A percentile compares a stretch with the other conserved stretches of the same genome.
Conservation (phyloP, 2,888 invertebrate species). For the Drosophila subquinaria region DNA sequence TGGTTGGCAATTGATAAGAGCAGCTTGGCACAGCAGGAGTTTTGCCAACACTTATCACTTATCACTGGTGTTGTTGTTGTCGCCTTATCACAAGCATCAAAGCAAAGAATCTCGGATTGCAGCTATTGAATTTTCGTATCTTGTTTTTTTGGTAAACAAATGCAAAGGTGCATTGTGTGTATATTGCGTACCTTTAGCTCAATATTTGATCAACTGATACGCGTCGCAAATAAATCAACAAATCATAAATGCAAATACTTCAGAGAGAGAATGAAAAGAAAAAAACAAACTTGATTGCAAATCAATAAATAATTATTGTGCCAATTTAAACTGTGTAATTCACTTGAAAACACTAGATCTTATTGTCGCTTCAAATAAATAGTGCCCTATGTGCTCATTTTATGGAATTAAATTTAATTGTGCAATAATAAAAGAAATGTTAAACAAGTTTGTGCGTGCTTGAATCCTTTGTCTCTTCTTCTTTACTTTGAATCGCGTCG, state of each 20-base stretch:
- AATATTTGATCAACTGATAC: slow-evolving; percentile 1
- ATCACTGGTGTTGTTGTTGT: not conserved
- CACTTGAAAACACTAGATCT: slow-evolving; percentile 52
- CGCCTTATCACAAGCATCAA: slow-evolving; percentile 14
- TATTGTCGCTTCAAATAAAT: slow-evolving; percentile 48
- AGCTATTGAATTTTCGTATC: slow-evolving; percentile 12
- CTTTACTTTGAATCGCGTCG: slow-evolving; percentile 29
- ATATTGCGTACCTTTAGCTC: slow-evolving; percentile 10
- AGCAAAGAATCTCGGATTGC: not conserved
- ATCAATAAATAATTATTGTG: slow-evolving; percentile 52
- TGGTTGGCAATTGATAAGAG: slow-evolving; percentile 1
- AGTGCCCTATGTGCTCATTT: slow-evolving; percentile 49
- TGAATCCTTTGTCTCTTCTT: slow-evolving; percentile 43
- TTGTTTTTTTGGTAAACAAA: slow-evolving; percentile 12
- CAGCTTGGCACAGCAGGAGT: slow-evolving; percentile 9
- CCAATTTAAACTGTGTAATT: slow-evolving; percentile 54
- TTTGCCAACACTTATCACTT: not conserved
- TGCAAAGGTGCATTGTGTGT: not conserved
- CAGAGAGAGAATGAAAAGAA: not conserved
- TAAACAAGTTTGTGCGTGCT: slow-evolving; percentile 67
- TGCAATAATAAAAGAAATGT: slow-evolving; percentile 70
- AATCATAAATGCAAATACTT: slow-evolving; percentile 31
- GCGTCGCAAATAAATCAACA: slow-evolving; percentile 41
- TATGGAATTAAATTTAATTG: slow-evolving; percentile 57
- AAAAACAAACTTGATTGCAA: slow-evolving; percentile 40